Evolutionary conservation across 2,797 vertebrate genomes (phyloP).

Genomic region (Danio albolineatus): DNA sequence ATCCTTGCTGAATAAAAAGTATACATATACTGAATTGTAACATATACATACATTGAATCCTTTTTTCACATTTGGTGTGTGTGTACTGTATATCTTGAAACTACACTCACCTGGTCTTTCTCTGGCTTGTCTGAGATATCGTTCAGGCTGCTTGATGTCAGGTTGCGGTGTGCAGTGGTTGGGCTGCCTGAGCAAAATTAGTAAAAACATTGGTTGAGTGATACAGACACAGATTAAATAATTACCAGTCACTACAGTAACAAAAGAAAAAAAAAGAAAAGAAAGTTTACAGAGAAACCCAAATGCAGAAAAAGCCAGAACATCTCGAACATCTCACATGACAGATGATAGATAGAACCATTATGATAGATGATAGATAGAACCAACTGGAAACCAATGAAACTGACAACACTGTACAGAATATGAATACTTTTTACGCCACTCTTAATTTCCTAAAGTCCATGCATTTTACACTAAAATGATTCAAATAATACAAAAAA

Average conservation of each 20-base stretch:
- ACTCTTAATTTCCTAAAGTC: neutral
- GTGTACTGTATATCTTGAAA: neutral
- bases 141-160: conserved; percentile 92
- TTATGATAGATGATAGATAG: too few relatives aligned
- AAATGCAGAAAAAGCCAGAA: neutral
- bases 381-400: neutral
- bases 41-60: too few relatives aligned
- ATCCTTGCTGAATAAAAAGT: too few relatives aligned
- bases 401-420: neutral
- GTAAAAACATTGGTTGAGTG: neutral
- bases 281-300: neutral
- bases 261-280: conserved; percentile 52
- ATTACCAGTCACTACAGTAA: conserved; percentile 59
- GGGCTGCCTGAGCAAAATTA: conserved; percentile 85
- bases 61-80: too few relatives aligned
- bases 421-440: neutral
- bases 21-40: too few relatives aligned
- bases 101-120: conserved; percentile 91
- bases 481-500: conserved; percentile 21
- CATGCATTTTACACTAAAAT: conserved; percentile 4
- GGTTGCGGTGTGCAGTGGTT: conserved; percentile 86
- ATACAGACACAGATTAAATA: conserved; percentile 51
- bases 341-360: neutral
- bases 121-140: conserved; percentile 98
- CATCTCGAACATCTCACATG: neutral